These are phyloP conservation scores for Ridgeia piscesae DNA, from an alignment of 1,140 invertebrate species.

Conservation along the genomic window DNA sequence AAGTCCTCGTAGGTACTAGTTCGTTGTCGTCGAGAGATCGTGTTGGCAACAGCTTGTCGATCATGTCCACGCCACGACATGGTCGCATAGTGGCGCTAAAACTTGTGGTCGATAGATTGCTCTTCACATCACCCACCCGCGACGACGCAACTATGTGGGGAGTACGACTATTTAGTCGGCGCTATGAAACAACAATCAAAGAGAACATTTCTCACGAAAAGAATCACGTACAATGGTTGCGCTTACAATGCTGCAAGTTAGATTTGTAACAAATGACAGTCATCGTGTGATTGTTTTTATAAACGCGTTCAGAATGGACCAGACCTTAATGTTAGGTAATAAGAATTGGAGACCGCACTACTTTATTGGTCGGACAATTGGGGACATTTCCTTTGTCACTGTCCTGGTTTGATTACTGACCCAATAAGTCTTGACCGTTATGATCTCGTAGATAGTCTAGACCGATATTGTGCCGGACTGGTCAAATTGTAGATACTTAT, in stretches of 20 bases:
- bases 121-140: not conserved
- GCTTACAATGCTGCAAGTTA: not conserved
- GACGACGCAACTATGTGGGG: conserved; percentile 11
- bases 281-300: not conserved
- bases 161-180: too few relatives aligned
- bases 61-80: too few relatives aligned
- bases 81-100: not conserved
- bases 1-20: too few relatives aligned
- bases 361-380: too few relatives aligned
- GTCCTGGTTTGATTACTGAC: not conserved
- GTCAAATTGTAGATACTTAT: not conserved
- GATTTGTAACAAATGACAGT: not conserved
- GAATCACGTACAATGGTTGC: not conserved
- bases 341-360: too few relatives aligned
- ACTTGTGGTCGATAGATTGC: not conserved
- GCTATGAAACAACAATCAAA: not conserved
- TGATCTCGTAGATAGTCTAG: not conserved
- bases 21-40: too few relatives aligned
- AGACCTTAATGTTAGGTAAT: not conserved
- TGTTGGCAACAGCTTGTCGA: too few relatives aligned
- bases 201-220: not conserved
- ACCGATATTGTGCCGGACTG: not conserved
- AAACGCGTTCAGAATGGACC: not conserved
- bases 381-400: not conserved
- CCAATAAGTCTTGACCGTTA: not conserved